Base-by-base conservation (phyloP, 2,113 vertebrate genomes). In the Tympanuchus pallidicinctus region DNA sequence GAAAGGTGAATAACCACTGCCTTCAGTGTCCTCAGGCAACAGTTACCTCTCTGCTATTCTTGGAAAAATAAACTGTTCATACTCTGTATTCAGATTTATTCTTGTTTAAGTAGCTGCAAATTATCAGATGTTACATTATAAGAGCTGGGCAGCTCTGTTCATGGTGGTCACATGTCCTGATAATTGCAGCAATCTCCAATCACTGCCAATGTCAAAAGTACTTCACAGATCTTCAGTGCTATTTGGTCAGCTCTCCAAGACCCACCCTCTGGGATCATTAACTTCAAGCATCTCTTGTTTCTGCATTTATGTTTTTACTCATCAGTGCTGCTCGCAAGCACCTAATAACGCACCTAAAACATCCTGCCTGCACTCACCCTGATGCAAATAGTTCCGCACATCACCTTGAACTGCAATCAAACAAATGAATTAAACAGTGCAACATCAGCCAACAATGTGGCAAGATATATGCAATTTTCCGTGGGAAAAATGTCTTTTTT, bases 241-340 rank as follows among this genome's bases (percentile, higher is more conserved):
- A 92, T 72, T 79, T 86, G 91, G 63, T 77, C 22, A 20, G 42
- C 34, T 91, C 78, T 92, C 87, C 47, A 73, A 93, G 86, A 87
- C 83, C 67, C 81, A 87, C 70, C 67, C 67, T 67, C 86, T 76
- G 90, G 27, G 83, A 90, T 77, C 50, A 87, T 92, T 88, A 91
- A 57, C 48, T 95, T 92, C 67, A 89, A 90, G 86, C 83, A 67
- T 10, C 73, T 95, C 87, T 94, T 92, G 56, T 73, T 47, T 86
- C 69, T 2, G 1, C 6, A 0, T 80, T 94, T 90, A 50, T 61
- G 64, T 85, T 92, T 90, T 90, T 50, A 77, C 22, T 89, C 73
- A 92, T 87, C 85, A 88, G 43, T 56, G 60, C 59, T 64, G 32
- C 64, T 90, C 34, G 59, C 65, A 90, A 92, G 73, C 72, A 82